A percentile compares a stretch with the other conserved stretches of the same genome.
These are phyloP conservation scores for Argynnis bischoffii DNA, from an alignment of 2,888 invertebrate species.

Conservation along the genomic window DNA sequence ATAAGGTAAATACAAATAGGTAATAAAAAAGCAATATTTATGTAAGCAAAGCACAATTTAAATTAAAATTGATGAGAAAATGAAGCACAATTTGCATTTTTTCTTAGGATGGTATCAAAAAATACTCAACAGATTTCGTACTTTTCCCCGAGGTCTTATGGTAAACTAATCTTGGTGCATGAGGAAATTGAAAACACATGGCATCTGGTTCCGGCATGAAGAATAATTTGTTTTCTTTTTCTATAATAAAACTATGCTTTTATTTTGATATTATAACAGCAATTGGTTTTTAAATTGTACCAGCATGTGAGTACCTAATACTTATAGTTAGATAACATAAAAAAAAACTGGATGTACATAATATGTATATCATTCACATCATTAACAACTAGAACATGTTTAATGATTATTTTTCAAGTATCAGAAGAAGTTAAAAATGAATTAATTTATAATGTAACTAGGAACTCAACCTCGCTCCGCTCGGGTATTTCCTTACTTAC, in stretches of 20 bases:
- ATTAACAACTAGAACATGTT: too few relatives aligned
- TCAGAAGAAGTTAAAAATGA: too few relatives aligned
- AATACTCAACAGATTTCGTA: conserved; percentile 26
- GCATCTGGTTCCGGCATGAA: background rate
- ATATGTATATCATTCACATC: too few relatives aligned
- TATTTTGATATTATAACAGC: too few relatives aligned
- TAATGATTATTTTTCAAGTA: too few relatives aligned
- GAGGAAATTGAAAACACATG: conserved; percentile 12
- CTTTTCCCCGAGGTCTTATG: conserved; percentile 10
- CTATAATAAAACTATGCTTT: background rate
- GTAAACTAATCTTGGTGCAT: conserved; percentile 18
- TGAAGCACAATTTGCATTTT: conserved; percentile 38
- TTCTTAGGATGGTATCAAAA: conserved; percentile 34
- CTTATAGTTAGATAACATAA: too few relatives aligned
- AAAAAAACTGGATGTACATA: too few relatives aligned
- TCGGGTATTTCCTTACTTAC: too few relatives aligned
- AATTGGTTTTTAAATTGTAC: too few relatives aligned
- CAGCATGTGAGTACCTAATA: too few relatives aligned
- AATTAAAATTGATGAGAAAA: conserved; percentile 34
- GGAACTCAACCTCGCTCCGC: too few relatives aligned
- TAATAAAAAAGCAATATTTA: conserved; percentile 11
- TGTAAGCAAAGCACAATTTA: conserved; percentile 26
- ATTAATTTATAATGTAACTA: too few relatives aligned
- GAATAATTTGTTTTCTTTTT: conserved; percentile 7
- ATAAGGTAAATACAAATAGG: background rate